Evolutionary conservation across 2,888 invertebrate genomes (phyloP), one percentile per base, ranked within the genome.

Genomic region (Tenthredo distinguenda): DNA sequence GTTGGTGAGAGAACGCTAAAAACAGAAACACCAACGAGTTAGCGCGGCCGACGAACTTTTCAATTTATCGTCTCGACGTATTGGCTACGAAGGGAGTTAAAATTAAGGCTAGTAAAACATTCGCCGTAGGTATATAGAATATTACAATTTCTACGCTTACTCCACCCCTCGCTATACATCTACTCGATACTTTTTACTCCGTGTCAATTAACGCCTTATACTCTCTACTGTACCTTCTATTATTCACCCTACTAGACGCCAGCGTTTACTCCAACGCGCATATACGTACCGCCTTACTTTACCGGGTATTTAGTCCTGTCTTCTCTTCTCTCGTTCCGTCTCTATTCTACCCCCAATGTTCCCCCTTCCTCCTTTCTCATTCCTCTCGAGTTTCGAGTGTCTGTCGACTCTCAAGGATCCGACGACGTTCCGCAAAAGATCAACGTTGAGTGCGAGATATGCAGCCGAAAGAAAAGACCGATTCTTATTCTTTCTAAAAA

Each of bases 41-140:
- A 18, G 34, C 50, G 26, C 62, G 81, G 34, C 81, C 62, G 83
- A 40, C 43, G 31, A 93, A 91, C 89, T 92, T 92, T 87, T 89
- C 87, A 92, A 93, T 93, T 93, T 93, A 93, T 91, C 91, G 91
- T 92, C 88, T n/a, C 91, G 92, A 92, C 92, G 92, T 92, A 92
- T 92, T 93, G 92, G 92, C 92, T 92, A 89, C 90, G 91, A 92
- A 91, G 91, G 91, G 90, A 90, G 90, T 92, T 47, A 91, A 92
- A 92, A 92, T 93, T 92, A 92, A 92, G 92, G 91, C 92, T 93
- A 92, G 91, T 93, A 93, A 93, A 93, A 92, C 92, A 93, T 90
- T 91, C 91, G 89, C 89, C 9, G n/a, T 77, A 26, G 6, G 7
- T 55, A 55, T 12, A 47, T 55, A 18, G n/a, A 34, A 37, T 81